Conservation (phyloP, 2,797 vertebrate genomes). For the Pteropus rufus region DNA sequence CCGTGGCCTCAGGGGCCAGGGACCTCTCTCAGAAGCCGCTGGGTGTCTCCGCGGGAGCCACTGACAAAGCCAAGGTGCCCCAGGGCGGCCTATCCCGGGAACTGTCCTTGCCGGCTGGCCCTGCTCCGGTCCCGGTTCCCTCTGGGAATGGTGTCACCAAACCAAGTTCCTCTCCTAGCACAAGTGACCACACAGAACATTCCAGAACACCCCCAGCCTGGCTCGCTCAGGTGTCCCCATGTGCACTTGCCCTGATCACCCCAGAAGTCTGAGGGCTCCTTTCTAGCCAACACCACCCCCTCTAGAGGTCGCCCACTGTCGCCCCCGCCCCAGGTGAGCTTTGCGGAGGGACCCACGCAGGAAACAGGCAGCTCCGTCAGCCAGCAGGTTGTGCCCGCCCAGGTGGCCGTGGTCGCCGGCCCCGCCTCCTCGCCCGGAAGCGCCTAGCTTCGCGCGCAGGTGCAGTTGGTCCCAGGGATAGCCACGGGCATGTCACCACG, state of each 20-base stretch:
- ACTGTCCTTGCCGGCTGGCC: rapidly evolving
- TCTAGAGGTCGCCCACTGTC: neutral
- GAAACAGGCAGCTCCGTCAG: no score
- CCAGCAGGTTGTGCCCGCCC: no score
- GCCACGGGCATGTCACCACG: no score
- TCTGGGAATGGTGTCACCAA: neutral
- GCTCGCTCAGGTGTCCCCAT: neutral
- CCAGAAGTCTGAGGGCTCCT: neutral
- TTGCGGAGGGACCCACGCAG: no score
- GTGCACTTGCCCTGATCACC: no score
- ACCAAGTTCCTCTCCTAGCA: neutral
- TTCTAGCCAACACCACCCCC: neutral
- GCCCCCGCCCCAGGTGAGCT: neutral
- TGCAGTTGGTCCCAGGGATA: neutral
- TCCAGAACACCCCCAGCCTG: neutral
- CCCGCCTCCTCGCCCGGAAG: no score
- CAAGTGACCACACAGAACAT: neutral
- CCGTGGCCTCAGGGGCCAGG: no score
- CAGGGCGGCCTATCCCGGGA: no score
- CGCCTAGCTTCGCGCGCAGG: no score
- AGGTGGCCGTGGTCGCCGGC: no score
- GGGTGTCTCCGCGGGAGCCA: no score
- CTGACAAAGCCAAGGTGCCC: neutral
- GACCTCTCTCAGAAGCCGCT: no score
- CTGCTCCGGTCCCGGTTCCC: neutral